phyloP scores from a whole-genome alignment of 2,797 vertebrate genomes.

The Channa striata region DNA sequence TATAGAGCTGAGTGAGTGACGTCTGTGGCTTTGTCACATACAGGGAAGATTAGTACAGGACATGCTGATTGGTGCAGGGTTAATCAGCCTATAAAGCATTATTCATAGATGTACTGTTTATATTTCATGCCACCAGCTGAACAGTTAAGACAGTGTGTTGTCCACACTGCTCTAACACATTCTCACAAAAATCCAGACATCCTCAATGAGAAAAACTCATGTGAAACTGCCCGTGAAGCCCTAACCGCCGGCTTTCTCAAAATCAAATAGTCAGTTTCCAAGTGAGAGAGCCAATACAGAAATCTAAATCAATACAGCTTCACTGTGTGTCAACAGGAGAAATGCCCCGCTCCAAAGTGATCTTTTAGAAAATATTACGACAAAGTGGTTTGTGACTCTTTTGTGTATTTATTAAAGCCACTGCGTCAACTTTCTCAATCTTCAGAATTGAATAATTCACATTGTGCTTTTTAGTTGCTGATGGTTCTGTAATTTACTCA shows the following conservation, averaged over 20 bases:
- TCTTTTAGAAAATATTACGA: neutral
- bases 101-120: neutral
- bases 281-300: slow-evolving; percentile 36
- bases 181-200: slow-evolving; percentile 2
- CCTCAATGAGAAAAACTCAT: slow-evolving; percentile 30
- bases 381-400: no score
- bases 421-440: neutral
- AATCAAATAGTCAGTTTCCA: slow-evolving; percentile 22
- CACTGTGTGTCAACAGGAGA: slow-evolving; percentile 1
- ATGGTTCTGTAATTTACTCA: slow-evolving; percentile 39
- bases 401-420: no score
- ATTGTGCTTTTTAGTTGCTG: slow-evolving; percentile 34
- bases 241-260: slow-evolving; percentile 7
- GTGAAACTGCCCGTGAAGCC: slow-evolving; percentile 3
- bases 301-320: slow-evolving; percentile 36
- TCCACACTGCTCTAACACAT: no score
- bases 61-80: no score
- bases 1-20: no score
- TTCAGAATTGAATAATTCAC: slow-evolving; percentile 37
- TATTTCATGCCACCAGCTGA: neutral
- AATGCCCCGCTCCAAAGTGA: no score
- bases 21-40: no score
- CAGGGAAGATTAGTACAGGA: no score
- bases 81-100: neutral
- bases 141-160: no score